Conservation (phyloP, 2,888 invertebrate species). For the Dynastes tityus region DNA sequence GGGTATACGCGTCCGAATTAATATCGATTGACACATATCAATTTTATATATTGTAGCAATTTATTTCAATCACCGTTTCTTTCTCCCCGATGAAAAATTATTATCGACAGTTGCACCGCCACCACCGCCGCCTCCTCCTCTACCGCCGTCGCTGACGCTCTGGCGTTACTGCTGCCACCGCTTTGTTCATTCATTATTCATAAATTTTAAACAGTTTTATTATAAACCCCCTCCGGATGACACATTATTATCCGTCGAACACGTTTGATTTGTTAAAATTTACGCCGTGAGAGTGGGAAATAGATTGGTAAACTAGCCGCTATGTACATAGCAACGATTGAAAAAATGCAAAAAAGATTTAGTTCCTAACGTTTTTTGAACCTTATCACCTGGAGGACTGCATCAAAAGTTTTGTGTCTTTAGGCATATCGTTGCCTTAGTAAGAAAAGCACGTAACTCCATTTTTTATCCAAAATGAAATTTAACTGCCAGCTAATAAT, state of each 20-base stretch:
- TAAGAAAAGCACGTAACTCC: too few relatives aligned
- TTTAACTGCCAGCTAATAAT: too few relatives aligned
- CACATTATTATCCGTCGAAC: conserved; percentile 34
- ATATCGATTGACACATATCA: conserved; percentile 53
- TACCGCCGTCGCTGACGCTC: not conserved
- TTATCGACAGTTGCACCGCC: conserved; percentile 50
- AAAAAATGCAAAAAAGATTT: too few relatives aligned
- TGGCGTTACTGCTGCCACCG: not conserved
- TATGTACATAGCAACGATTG: too few relatives aligned
- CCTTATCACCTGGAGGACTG: too few relatives aligned
- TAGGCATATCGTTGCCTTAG: too few relatives aligned
- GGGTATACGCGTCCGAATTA: conserved; percentile 30
- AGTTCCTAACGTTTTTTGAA: too few relatives aligned
- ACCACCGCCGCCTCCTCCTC: too few relatives aligned
- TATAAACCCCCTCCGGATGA: conserved; percentile 50
- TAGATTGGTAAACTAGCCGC: too few relatives aligned
- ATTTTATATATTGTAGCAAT: conserved; percentile 53
- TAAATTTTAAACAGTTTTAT: conserved; percentile 53
- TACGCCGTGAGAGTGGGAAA: not conserved
- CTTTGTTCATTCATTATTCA: conserved; percentile 50
- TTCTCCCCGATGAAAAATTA: conserved; percentile 51
- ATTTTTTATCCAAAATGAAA: too few relatives aligned
- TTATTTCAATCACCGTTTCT: conserved; percentile 52
- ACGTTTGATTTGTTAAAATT: conserved; percentile 31
- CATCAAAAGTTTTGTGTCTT: too few relatives aligned